Percentiles rank a stretch among this genome's conserved stretches.
Evolutionary conservation across 2,888 invertebrate species (phyloP).

Genomic region (Andrena chrysosceles): DNA sequence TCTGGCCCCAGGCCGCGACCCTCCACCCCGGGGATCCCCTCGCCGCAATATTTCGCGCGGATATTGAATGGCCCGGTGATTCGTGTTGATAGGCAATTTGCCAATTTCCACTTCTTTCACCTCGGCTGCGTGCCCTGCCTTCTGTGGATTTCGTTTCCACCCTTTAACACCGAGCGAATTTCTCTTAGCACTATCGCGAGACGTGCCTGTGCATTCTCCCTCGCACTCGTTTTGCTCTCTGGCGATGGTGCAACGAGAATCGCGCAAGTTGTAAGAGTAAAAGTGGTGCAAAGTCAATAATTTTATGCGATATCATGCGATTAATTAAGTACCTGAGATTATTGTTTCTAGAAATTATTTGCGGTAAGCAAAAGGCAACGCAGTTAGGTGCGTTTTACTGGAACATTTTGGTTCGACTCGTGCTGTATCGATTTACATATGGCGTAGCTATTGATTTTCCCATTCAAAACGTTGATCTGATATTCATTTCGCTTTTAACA

Average conservation of each 20-base stretch:
- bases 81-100: constrained; percentile 77
- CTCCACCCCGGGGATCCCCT: constrained; percentile 41
- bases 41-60: constrained; percentile 72
- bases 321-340: neutral
- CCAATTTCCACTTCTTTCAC: constrained; percentile 72
- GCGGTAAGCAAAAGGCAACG: neutral
- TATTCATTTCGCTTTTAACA: constrained; percentile 37
- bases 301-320: neutral
- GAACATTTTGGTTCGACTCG: neutral
- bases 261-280: neutral
- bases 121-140: neutral
- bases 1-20: constrained; percentile 27
- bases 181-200: constrained; percentile 6
- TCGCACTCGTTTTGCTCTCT: neutral
- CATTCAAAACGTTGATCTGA: constrained; percentile 6
- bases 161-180: constrained; percentile 6
- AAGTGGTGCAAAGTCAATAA: neutral
- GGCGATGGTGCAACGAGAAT: neutral
- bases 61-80: constrained; percentile 77
- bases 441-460: neutral
- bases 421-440: neutral
- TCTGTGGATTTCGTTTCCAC: constrained; percentile 11
- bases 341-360: too few species aligned
- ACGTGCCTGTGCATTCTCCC: constrained; percentile 16
- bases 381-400: neutral